Evolutionary conservation across 2,888 invertebrate genomes (phyloP).

Genomic region (Sphinx pinastri): DNA sequence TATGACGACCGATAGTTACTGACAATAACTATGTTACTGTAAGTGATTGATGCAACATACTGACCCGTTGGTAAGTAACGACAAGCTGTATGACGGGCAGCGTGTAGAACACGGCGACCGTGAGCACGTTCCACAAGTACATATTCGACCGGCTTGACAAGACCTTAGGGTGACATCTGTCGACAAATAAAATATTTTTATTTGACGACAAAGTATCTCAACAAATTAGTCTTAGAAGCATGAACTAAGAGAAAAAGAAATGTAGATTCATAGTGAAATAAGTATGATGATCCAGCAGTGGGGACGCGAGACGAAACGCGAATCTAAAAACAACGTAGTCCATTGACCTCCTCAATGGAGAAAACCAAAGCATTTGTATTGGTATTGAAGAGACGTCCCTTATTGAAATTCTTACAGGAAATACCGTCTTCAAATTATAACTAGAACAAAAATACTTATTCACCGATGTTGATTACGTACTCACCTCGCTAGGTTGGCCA

Average conservation of each 20-base stretch:
- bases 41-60: background rate
- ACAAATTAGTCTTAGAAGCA: background rate
- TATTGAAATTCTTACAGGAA: too few relatives aligned
- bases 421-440: too few relatives aligned
- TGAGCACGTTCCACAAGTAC: constrained; percentile 86
- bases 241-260: background rate
- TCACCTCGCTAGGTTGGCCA: constrained; percentile 72
- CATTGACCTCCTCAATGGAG: too few relatives aligned
- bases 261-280: constrained; percentile 19
- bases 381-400: too few relatives aligned
- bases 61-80: constrained; percentile 89
- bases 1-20: too few relatives aligned
- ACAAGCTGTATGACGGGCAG: constrained; percentile 94
- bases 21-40: background rate
- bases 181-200: background rate
- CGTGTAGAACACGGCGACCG: constrained; percentile 93
- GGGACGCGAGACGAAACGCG: too few relatives aligned
- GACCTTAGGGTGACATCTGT: constrained; percentile 70
- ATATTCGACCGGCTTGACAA: constrained; percentile 75
- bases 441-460: background rate
- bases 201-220: background rate
- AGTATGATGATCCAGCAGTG: too few relatives aligned
- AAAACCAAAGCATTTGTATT: too few relatives aligned
- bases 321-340: too few relatives aligned
- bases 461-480: background rate